Conservation (phyloP, 2,888 invertebrate species). For the Trichogramma dendrolimi region DNA sequence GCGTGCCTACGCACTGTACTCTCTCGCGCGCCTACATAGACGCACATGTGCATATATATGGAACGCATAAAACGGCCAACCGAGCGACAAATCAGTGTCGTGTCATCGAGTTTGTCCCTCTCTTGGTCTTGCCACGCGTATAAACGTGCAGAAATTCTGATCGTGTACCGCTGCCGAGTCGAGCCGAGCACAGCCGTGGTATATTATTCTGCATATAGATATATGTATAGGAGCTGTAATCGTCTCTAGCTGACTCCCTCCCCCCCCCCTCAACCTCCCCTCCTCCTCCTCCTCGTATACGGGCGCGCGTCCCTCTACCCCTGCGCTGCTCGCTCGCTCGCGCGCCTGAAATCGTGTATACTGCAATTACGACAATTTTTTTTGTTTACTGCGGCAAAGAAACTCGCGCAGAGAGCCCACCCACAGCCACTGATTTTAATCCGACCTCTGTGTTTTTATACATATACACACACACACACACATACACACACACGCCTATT, state of each 20-base stretch:
- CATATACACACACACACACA: too few species aligned
- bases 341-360: neutral
- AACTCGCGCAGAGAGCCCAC: too few species aligned
- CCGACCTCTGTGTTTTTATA: too few species aligned
- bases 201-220: too few species aligned
- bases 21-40: too few species aligned
- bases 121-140: neutral
- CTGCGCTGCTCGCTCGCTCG: neutral
- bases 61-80: neutral
- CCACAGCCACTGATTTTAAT: too few species aligned
- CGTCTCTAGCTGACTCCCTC: conserved; percentile 25
- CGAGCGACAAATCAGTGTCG: conserved; percentile 49
- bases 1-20: too few species aligned
- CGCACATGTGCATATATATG: neutral
- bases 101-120: conserved; percentile 17
- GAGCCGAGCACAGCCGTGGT: too few species aligned
- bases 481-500: too few species aligned
- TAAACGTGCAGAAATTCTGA: conserved; percentile 1
- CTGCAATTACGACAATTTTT: too few species aligned
- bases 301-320: neutral
- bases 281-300: neutral
- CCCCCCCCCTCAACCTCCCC: neutral
- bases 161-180: conserved; percentile 22
- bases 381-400: too few species aligned
- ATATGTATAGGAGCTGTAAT: too few species aligned